Evolutionary conservation across 2,888 invertebrate species (phyloP).

Genomic region (Notocelia uddmanniana): DNA sequence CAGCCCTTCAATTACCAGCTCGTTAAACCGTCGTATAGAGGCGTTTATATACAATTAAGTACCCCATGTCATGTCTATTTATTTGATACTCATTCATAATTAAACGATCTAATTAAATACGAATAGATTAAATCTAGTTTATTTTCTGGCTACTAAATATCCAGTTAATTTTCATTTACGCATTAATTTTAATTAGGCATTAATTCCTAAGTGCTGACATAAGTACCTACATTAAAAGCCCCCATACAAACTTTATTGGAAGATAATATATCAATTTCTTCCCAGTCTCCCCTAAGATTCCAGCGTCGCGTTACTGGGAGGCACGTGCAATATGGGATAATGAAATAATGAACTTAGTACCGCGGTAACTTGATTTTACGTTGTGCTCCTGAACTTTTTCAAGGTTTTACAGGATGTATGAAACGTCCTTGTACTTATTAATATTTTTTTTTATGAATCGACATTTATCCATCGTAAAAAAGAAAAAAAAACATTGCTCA

Average conservation of each 20-base stretch:
- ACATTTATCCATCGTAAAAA: too few relatives aligned
- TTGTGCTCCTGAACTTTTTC: conserved; percentile 37
- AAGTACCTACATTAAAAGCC: conserved; percentile 16
- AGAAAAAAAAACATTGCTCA: too few relatives aligned
- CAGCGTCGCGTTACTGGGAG: conserved; percentile 33
- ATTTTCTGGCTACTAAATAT: not conserved
- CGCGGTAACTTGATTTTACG: conserved; percentile 55
- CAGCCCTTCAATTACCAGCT: not conserved
- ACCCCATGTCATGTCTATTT: not conserved
- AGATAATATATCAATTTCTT: conserved; percentile 39
- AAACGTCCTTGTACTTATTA: not conserved
- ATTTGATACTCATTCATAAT: not conserved
- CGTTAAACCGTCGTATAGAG: conserved; percentile 14
- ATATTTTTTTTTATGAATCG: too few relatives aligned
- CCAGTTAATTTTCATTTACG: not conserved
- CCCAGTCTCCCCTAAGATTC: conserved; percentile 30
- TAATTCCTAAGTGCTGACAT: conserved; percentile 16
- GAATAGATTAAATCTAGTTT: not conserved
- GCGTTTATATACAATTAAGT: not conserved
- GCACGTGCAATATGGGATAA: conserved; percentile 35
- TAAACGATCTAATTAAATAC: not conserved
- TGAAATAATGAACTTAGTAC: conserved; percentile 50
- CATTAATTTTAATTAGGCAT: conserved; percentile 4
- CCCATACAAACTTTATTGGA: conserved; percentile 26
- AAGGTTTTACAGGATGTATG: conserved; percentile 1